Conservation (phyloP, 2,888 invertebrate species). For the Drosophila conformis region DNA sequence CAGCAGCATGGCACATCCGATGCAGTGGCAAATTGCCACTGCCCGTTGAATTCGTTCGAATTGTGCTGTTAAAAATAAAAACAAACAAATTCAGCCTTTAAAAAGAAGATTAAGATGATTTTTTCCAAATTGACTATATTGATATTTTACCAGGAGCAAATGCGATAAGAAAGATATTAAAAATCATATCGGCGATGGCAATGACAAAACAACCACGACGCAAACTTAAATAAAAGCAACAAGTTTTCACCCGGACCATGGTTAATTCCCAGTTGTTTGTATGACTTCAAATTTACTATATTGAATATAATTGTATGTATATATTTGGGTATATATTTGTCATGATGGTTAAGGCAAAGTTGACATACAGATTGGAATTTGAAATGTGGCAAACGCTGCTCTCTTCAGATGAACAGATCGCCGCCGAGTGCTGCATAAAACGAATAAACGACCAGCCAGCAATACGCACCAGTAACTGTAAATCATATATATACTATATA, state of each 20-base stretch:
- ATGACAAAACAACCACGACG: slow-evolving; percentile 40
- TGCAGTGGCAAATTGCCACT: slow-evolving; percentile 63
- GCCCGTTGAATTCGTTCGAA: slow-evolving; percentile 47
- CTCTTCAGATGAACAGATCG: slow-evolving; percentile 52
- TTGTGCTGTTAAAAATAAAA: neutral
- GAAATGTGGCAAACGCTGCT: neutral
- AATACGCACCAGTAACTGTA: slow-evolving; percentile 47
- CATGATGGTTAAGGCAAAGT: slow-evolving; percentile 46
- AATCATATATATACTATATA: neutral
- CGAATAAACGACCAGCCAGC: slow-evolving; percentile 70
- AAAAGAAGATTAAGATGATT: neutral
- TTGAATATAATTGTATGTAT: neutral
- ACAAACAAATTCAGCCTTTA: neutral
- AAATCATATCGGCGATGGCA: slow-evolving; percentile 24
- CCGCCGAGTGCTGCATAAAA: slow-evolving; percentile 72
- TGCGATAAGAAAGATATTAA: slow-evolving; percentile 15
- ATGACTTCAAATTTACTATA: slow-evolving; percentile 1
- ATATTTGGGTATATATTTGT: slow-evolving; percentile 12
- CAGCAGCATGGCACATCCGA: slow-evolving; percentile 57
- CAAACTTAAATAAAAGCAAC: slow-evolving; percentile 36
- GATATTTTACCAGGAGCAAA: slow-evolving; percentile 18
- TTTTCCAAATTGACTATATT: neutral
- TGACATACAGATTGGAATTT: slow-evolving; percentile 43
- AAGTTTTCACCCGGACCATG: slow-evolving; percentile 16
- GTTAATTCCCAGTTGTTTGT: neutral